Percentiles rank a stretch among this genome's conserved stretches.
Evolutionary conservation across 2,888 invertebrate genomes (phyloP).

Genomic region (Oxyscelio sp.): DNA sequence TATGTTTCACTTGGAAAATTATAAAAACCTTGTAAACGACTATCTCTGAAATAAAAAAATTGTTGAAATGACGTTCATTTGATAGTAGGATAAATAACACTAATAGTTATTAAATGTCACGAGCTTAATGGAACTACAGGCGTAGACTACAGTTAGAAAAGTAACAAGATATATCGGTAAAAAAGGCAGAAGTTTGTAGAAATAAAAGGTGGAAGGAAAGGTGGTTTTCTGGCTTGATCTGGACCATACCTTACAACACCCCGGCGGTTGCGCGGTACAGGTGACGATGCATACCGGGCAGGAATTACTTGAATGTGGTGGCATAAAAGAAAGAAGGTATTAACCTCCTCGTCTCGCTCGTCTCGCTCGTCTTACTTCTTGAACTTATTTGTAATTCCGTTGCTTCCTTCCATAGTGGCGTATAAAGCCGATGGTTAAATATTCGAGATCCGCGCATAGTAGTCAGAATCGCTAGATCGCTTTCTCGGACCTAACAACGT

Average conservation of each 20-base stretch:
- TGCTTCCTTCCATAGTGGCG: conserved; percentile 45
- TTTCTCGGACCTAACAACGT: background rate
- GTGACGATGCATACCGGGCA: conserved; percentile 86
- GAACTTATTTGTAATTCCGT: conserved; percentile 69
- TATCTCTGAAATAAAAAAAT: no score
- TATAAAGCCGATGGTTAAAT: conserved; percentile 38
- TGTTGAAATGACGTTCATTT: no score
- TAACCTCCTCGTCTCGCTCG: conserved; percentile 39
- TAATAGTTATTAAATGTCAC: conserved; percentile 1
- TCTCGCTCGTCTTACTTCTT: conserved; percentile 55
- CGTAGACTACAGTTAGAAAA: conserved; percentile 11
- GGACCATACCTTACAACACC: conserved; percentile 84
- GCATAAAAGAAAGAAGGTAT: conserved; percentile 73
- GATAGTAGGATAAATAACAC: no score
- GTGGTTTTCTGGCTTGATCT: conserved; percentile 60
- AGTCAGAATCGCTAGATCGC: background rate
- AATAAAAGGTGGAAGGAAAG: conserved; percentile 67
- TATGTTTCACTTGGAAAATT: no score
- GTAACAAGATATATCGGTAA: conserved; percentile 39
- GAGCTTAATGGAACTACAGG: conserved; percentile 19
- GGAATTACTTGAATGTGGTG: conserved; percentile 88
- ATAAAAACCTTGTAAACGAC: no score
- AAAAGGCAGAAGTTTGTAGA: conserved; percentile 69
- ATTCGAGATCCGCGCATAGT: conserved; percentile 26
- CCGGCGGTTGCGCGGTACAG: conserved; percentile 82